Evolutionary conservation across 2,797 vertebrate species (phyloP), one percentile per base, ranked within the genome.

Genomic region (Mus minutoides): DNA sequence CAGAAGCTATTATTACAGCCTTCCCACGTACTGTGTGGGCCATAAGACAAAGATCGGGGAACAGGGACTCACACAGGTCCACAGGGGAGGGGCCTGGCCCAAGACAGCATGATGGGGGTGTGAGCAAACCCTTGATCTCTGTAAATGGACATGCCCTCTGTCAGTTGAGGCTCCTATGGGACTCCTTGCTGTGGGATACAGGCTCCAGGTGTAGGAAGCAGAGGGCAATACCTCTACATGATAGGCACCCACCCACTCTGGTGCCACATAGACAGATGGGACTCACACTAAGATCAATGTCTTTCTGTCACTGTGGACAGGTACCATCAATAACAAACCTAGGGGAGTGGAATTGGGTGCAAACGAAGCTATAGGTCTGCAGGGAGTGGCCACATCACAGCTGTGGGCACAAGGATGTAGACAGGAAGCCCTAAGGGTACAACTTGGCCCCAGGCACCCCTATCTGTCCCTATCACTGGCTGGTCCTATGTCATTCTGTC

Each of bases 401-500:
- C 64, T 80, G 24, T 24, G 3, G 80, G 60, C 40, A 26, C 0
- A 31, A 75, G 76, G 52, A 96, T 0, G 0, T 16, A 14, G 88
- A 34, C 56, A 95, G 49, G 29, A 60, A 31, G 4, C 46, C 52
- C 90, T 8, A 17, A 58, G 67, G 49, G 19, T 26, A 29, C 62
- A 64, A 49, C n/a, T 17, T 88, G 76, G 94, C 77, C 89, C 62
- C 3, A 14, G 88, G 92, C 29, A 12, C 52, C 67, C 46, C 78
- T 85, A 52, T 80, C 78, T 91, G 75, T 79, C 78, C 56, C 71
- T 92, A 82, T 95, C 91, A 5, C 54, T n/a, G 86, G 43, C 26
- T 58, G n/a, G 87, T 29, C 0, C 2, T 58, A 69, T 90, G 79
- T 93, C 91, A 83, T 71, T 84, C 94, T 62, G 49, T 95, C 94